Evolutionary conservation across 2,797 vertebrate species (phyloP), one percentile per base, ranked within the genome.

Genomic region (Sebastes vulpes): DNA sequence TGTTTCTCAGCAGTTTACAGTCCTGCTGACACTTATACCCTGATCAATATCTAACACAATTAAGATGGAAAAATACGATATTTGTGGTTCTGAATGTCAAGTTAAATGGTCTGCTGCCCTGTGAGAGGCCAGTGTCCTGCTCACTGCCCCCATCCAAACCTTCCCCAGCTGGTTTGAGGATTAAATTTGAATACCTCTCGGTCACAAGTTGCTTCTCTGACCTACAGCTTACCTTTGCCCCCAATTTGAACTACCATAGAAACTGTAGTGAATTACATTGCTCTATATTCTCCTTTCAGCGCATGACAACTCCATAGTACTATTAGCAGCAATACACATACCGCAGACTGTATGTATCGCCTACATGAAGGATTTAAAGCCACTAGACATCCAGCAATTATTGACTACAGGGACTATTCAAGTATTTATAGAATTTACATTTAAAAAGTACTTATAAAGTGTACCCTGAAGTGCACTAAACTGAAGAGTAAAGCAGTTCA

Each of bases 161-260:
- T 66, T 42, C 52, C 38, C 46, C 59, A 77, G 64, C 72, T 57
- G 66, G 60, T 70, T 76, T 35, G 32, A 70, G 63, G 75, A 81
- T 88, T 85, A 68, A 54, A 77, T 70, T 5, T 81, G 28, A 84
- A 85, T 78, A 81, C 69, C 61, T 48, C 79, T 65, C 53, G 59
- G 76, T 83, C 85, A 86, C 76, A 83, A 86, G 83, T 59, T 76
- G 78, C 48, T 77, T 81, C 59, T 81, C 58, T 78, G 72, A 85
- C 75, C 74, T 88, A 71, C 23, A 79, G 25, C 16, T 79, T 78
- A 80, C 77, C 79, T 86, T 73, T 73, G 42, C 11, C 52, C 48
- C 26, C 50, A 61, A 31, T 74, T 28, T 78, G 64, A 52, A 78
- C 29, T n/a, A 65, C 28, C 3, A 65, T 12, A 57, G 54, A 54